These are phyloP conservation scores for Tinea pellionella DNA, from an alignment of 2,888 invertebrate species.

Conservation along the genomic window DNA sequence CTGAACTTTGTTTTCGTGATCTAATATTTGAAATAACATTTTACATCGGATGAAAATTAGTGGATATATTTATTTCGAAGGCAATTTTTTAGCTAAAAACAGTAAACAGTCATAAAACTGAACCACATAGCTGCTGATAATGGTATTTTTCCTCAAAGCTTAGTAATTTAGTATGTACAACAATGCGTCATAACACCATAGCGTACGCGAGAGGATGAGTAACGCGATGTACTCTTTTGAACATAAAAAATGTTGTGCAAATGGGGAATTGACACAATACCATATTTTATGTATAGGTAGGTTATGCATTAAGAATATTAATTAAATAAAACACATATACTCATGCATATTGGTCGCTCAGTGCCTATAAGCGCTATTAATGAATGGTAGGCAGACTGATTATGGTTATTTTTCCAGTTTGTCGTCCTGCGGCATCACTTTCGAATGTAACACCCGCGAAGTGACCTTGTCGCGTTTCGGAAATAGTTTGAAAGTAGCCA, in stretches of 20 bases:
- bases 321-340: not conserved
- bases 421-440: too few species aligned
- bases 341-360: too few species aligned
- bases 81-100: not conserved
- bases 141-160: constrained; percentile 6
- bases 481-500: too few species aligned
- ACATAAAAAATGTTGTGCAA: not conserved
- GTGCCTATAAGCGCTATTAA: too few species aligned
- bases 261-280: not conserved
- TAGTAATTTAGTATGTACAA: not conserved
- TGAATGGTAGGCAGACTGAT: too few species aligned
- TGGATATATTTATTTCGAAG: too few species aligned
- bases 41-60: too few species aligned
- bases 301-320: not conserved
- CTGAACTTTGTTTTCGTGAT: too few species aligned
- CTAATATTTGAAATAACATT: too few species aligned
- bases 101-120: not conserved
- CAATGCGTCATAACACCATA: constrained; percentile 2
- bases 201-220: not conserved
- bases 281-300: not conserved
- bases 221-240: not conserved
- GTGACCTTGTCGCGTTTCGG: too few species aligned
- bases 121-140: not conserved
- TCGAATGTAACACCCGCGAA: too few species aligned
- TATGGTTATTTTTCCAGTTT: too few species aligned